phyloP scores from a whole-genome alignment of 2,797 vertebrate genomes.

The Alfaro cultratus region DNA sequence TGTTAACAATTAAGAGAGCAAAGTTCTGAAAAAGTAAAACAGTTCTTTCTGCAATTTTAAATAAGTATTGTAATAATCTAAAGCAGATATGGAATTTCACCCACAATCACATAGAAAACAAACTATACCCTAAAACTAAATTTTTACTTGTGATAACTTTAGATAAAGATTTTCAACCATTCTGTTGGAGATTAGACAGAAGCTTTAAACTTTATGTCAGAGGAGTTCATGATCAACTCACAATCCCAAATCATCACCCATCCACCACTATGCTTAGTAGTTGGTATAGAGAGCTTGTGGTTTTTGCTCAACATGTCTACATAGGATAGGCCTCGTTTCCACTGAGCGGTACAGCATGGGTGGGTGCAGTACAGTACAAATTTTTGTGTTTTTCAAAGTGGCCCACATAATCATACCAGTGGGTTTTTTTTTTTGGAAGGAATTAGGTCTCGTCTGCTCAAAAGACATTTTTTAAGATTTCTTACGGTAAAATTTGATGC shows the following conservation, averaged over 20 bases:
- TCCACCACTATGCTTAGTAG: background rate
- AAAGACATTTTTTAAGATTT: background rate
- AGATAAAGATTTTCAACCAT: background rate
- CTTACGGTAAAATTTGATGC: background rate
- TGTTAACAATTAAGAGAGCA: background rate
- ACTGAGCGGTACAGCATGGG: too few relatives aligned
- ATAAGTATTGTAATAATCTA: background rate
- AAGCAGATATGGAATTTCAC: background rate
- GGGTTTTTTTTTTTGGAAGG: too few relatives aligned
- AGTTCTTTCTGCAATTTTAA: background rate
- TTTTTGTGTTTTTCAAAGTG: too few relatives aligned
- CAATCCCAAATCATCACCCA: background rate
- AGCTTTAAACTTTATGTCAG: background rate
- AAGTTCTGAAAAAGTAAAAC: background rate
- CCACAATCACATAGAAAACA: background rate
- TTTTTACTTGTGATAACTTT: background rate
- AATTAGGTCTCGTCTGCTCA: background rate
- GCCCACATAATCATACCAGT: too few relatives aligned
- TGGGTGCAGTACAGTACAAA: too few relatives aligned
- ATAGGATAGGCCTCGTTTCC: background rate
- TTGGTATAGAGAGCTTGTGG: background rate
- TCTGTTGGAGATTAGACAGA: background rate
- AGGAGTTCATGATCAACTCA: background rate
- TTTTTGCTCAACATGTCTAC: background rate
- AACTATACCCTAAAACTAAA: background rate